Evolutionary conservation across 2,113 vertebrate species (phyloP).

Genomic region (Tamias sibiricus): DNA sequence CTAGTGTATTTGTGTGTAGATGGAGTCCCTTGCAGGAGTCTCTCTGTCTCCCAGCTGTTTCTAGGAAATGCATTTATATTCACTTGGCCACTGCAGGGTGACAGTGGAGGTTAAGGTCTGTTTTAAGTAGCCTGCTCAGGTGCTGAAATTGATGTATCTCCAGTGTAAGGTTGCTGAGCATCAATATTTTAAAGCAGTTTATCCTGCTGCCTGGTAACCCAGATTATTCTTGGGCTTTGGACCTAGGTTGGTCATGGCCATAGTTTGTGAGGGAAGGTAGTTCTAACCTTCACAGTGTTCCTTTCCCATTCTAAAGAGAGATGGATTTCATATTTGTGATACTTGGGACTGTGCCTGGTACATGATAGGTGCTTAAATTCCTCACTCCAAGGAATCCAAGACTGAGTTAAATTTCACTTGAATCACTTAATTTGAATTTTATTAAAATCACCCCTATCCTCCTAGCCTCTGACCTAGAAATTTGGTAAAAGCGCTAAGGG

Average conservation of each 20-base stretch:
- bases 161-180: slow-evolving; percentile 35
- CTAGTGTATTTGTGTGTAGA: background rate
- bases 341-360: background rate
- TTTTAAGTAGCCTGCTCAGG: background rate
- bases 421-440: slow-evolving; percentile 64
- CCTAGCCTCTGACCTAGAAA: slow-evolving; percentile 42
- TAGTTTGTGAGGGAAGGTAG: background rate
- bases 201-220: slow-evolving; percentile 26
- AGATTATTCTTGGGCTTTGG: slow-evolving; percentile 1
- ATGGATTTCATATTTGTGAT: slow-evolving; percentile 19
- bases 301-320: background rate
- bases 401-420: background rate
- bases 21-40: background rate
- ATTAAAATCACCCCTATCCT: background rate
- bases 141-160: background rate
- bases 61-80: slow-evolving; percentile 23
- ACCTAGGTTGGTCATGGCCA: background rate
- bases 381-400: background rate
- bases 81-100: background rate
- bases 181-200: slow-evolving; percentile 55
- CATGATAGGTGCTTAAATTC: background rate
- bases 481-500: slow-evolving; percentile 42
- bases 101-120: background rate
- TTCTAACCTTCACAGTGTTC: background rate
- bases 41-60: background rate